phyloP scores from a whole-genome alignment of 2,888 invertebrate species.

The Xylota segnis region DNA sequence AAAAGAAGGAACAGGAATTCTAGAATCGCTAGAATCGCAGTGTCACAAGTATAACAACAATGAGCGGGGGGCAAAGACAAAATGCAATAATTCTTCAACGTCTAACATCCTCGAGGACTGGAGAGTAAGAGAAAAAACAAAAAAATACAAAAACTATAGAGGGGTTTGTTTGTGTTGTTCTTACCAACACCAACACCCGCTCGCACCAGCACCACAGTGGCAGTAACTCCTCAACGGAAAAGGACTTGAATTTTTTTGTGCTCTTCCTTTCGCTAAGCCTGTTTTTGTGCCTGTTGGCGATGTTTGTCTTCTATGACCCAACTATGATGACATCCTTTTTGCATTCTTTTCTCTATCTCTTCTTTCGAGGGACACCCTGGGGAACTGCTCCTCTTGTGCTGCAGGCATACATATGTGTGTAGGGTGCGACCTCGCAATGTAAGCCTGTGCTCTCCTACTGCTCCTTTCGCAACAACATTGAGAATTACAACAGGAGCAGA shows the following conservation, averaged over 20 bases:
- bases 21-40: constrained; percentile 58
- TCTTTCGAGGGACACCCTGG: constrained; percentile 9
- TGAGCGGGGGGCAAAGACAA: constrained; percentile 61
- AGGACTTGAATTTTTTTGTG: constrained; percentile 20
- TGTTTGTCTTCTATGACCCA: constrained; percentile 69
- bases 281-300: constrained; percentile 74
- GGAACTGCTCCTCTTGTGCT: constrained; percentile 17
- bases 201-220: constrained; percentile 1
- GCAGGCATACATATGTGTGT: constrained; percentile 43
- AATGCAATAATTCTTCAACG: constrained; percentile 75
- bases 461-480: constrained; percentile 53
- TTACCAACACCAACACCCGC: constrained; percentile 9
- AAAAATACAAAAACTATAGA: background rate
- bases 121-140: background rate
- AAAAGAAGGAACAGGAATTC: constrained; percentile 13
- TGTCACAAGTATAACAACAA: constrained; percentile 71
- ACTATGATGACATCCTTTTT: constrained; percentile 64
- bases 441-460: constrained; percentile 39
- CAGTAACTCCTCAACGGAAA: constrained; percentile 4
- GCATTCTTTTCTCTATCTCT: constrained; percentile 36
- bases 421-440: constrained; percentile 61
- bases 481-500: constrained; percentile 66
- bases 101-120: constrained; percentile 59
- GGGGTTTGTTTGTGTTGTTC: constrained; percentile 61
- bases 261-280: constrained; percentile 48